Percentiles rank a stretch among this genome's conserved stretches.
Evolutionary conservation across 2,113 vertebrate genomes (phyloP).

Genomic region (Coturnix japonica): DNA sequence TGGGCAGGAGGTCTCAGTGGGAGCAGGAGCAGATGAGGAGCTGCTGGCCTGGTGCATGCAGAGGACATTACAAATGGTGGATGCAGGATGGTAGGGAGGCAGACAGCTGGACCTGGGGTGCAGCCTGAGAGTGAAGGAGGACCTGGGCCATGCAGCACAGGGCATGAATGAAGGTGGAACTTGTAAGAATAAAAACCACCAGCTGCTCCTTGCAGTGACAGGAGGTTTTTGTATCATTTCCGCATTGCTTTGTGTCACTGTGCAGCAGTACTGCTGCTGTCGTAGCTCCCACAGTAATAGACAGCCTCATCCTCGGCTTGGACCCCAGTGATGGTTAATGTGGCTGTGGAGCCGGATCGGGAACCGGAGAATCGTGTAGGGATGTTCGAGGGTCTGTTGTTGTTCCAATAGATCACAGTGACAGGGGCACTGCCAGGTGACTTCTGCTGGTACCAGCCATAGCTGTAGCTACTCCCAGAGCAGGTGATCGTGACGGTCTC

Average conservation of each 20-base stretch:
- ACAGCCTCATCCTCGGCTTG: background rate
- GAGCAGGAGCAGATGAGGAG: too few relatives aligned
- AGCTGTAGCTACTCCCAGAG: rapidly evolving
- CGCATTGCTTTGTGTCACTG: background rate
- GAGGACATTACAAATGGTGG: background rate
- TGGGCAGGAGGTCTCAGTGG: rapidly evolving
- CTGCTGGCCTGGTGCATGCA: too few relatives aligned
- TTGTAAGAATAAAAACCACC: background rate
- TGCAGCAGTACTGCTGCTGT: rapidly evolving
- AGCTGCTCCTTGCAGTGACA: background rate
- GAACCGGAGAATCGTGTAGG: background rate
- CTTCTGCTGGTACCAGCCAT: background rate
- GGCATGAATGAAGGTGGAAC: background rate
- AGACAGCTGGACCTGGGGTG: background rate
- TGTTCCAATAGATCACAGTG: rapidly evolving
- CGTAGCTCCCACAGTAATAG: background rate
- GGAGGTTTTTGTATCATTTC: background rate
- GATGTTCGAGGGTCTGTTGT: background rate
- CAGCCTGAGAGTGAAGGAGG: background rate
- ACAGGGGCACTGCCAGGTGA: background rate
- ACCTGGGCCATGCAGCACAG: background rate
- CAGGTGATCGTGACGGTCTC: background rate
- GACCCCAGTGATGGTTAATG: background rate
- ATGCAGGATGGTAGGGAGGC: background rate
- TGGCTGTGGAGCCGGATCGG: rapidly evolving